Evolutionary conservation across 2,113 vertebrate species (phyloP).

Genomic region (Nipponia nippon): DNA sequence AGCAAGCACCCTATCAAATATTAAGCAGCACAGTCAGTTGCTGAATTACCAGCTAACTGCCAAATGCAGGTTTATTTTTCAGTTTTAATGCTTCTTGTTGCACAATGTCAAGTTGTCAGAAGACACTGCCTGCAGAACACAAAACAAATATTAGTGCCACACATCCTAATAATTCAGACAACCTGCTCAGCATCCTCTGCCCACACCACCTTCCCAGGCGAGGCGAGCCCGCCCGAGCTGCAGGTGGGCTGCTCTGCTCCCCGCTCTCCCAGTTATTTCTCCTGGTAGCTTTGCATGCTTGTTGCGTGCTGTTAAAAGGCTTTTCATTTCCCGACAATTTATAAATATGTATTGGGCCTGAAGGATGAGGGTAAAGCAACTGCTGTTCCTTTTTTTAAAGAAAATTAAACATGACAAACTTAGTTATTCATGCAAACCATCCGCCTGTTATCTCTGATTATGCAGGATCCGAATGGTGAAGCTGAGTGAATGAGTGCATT

Average conservation of each 20-base stretch:
- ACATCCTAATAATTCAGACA: background rate
- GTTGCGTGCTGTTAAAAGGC: slow-evolving; percentile 37
- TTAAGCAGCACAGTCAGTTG: background rate
- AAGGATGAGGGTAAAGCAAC: slow-evolving; percentile 63
- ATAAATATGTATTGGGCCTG: slow-evolving; percentile 71
- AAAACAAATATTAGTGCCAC: background rate
- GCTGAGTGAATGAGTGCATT: slow-evolving; percentile 65
- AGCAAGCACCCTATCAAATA: background rate
- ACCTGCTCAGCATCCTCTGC: background rate
- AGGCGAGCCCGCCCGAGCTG: background rate
- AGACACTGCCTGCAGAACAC: background rate
- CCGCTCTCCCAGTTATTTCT: background rate
- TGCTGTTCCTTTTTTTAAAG: slow-evolving; percentile 68
- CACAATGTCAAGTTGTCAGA: background rate
- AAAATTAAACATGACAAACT: slow-evolving; percentile 77
- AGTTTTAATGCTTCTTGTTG: background rate
- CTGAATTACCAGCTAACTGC: slow-evolving; percentile 2
- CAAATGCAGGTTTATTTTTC: background rate
- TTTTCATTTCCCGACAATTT: slow-evolving; percentile 63
- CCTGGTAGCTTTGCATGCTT: slow-evolving; percentile 44
- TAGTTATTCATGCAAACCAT: slow-evolving; percentile 78
- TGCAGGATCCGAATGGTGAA: slow-evolving; percentile 70
- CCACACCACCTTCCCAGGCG: background rate
- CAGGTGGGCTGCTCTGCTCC: background rate
- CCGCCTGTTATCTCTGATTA: slow-evolving; percentile 72